phyloP scores from a whole-genome alignment of 2,888 invertebrate species.

The Torymus texanus region DNA sequence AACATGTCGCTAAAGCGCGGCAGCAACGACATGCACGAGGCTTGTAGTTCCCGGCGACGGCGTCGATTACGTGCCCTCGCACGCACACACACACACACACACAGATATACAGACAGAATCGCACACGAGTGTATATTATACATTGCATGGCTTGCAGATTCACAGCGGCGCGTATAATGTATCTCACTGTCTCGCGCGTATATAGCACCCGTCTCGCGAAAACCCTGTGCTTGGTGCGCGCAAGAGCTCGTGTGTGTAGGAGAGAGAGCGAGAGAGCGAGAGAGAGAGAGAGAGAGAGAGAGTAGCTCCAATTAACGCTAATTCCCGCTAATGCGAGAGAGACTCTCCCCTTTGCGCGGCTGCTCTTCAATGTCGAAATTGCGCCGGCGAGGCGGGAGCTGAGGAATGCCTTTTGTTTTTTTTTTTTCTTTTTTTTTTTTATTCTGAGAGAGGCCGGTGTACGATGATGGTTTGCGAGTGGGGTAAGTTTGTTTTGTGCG shows the following conservation, averaged over 20 bases:
- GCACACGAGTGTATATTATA: no score
- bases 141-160: background rate
- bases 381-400: background rate
- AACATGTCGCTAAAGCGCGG: no score
- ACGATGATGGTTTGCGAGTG: no score
- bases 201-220: background rate
- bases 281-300: constrained; percentile 17
- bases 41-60: no score
- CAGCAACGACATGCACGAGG: no score
- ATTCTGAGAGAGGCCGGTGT: no score
- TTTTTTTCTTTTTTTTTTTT: background rate
- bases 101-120: background rate
- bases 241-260: no score
- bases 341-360: constrained; percentile 57
- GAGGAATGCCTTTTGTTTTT: background rate
- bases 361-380: constrained; percentile 63
- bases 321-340: constrained; percentile 71
- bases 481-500: no score
- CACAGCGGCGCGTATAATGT: background rate
- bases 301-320: constrained; percentile 70
- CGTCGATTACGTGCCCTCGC: no score
- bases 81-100: no score
- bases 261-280: constrained; percentile 24
- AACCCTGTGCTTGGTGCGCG: background rate
- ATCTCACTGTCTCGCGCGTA: background rate